Base-by-base conservation (phyloP, 2,888 invertebrate species). In the Sesamia inferens region DNA sequence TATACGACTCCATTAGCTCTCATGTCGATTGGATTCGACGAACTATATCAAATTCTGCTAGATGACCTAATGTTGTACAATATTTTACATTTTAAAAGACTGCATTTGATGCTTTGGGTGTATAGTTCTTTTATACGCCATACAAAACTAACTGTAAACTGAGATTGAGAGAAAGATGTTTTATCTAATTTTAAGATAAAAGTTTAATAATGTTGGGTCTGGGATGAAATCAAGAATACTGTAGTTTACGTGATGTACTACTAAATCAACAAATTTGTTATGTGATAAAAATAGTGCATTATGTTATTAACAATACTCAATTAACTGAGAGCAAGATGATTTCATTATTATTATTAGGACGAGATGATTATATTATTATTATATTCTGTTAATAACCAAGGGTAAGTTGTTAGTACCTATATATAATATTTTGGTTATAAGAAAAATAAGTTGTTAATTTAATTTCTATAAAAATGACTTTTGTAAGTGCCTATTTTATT, bases 11-110 rank as follows among this genome's bases (percentile, higher is more conserved):
- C 89, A 97, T 98, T 69, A 97, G 97, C 19, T 98, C 98, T 0
- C 98, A 98, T 90, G 97, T 98, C 42, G 98, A 98, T 82, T 99
- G 99, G 99, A 98, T 99, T 87, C 96, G 97, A 87, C 97, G 98
- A 86, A 98, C 98, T 13, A 97, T 98, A 75, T 97, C 97, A 83
- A 93, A 96, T 84, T 92, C 95, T 42, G 93, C 94, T 24, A 95
- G 95, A 88, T 96, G 96, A 96, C 94, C 90, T 85, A 69, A 72
- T 71, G 31, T 19, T 79, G 51, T 80, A 68, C 57, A 63, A 65
- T 61, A 66, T 70, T 55, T 67, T 44, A 69, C 16, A 78, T 67
- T 78, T 85, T 84, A 81, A 85, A 93, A 93, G 93, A 94, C 93
- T 94, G 93, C 86, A 90, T 88, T 88, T 89, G 76, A 84, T 86